Conservation (phyloP, 2,113 vertebrate genomes). For the Lucifuga dentata region DNA sequence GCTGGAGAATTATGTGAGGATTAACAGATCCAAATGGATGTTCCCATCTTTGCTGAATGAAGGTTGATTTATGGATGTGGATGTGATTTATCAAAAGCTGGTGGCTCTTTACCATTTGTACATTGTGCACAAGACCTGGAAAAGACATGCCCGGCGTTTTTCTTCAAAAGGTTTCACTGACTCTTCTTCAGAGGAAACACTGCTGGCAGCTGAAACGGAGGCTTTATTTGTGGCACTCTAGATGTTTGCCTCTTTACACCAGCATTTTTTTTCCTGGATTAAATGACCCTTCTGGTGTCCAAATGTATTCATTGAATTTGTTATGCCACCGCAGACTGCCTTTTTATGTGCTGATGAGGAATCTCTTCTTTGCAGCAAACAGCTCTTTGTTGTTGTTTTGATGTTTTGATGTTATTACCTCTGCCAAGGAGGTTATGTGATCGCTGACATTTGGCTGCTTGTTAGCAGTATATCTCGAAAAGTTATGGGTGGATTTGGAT, state of each 20-base stretch:
- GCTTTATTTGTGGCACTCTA: constrained; percentile 27
- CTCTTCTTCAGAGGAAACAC: not conserved
- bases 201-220: not conserved
- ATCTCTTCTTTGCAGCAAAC: constrained; percentile 20
- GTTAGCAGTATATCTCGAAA: too few relatives aligned
- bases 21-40: too few relatives aligned
- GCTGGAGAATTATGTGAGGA: too few relatives aligned
- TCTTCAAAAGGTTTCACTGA: constrained; percentile 15
- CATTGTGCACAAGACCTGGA: too few relatives aligned
- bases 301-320: constrained; percentile 30
- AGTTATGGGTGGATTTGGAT: too few relatives aligned
- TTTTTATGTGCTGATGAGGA: constrained; percentile 18
- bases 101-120: too few relatives aligned
- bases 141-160: constrained; percentile 13
- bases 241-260: constrained; percentile 20
- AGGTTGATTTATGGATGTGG: too few relatives aligned
- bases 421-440: too few relatives aligned
- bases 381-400: constrained; percentile 33
- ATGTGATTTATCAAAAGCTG: constrained; percentile 5
- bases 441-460: too few relatives aligned
- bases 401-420: too few relatives aligned
- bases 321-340: not conserved
- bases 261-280: constrained; percentile 6
- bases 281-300: constrained; percentile 20
- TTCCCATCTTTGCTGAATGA: too few relatives aligned